Percentiles rank a stretch among this genome's conserved stretches.
phyloP scores from a whole-genome alignment of 2,888 invertebrate species.

The Cepaea hortensis region DNA sequence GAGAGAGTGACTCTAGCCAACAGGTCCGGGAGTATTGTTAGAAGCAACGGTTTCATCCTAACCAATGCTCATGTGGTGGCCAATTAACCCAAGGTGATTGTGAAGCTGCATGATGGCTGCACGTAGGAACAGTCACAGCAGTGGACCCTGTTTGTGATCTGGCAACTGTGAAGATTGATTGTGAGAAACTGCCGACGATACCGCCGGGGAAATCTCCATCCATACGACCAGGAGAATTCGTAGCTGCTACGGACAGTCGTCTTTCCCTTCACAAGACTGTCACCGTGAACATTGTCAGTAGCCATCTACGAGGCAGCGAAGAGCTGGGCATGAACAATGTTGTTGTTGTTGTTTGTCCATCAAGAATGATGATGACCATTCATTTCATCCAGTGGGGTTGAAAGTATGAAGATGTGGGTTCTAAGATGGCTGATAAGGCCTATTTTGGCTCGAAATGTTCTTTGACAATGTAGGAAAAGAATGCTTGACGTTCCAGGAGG shows the following conservation, averaged over 20 bases:
- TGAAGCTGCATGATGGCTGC: constrained; percentile 84
- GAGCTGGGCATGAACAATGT: constrained; percentile 77
- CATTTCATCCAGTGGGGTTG: too few species aligned
- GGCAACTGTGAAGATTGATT: constrained; percentile 87
- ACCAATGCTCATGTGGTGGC: constrained; percentile 96
- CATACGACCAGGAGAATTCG: constrained; percentile 91
- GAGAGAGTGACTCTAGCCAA: constrained; percentile 44
- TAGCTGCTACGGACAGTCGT: constrained; percentile 93
- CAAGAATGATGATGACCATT: too few species aligned
- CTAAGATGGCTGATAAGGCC: too few species aligned
- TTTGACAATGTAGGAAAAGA: too few species aligned
- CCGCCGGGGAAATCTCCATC: constrained; percentile 86
- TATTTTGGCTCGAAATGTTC: too few species aligned
- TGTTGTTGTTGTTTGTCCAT: too few species aligned
- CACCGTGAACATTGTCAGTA: constrained; percentile 92
- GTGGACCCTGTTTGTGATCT: constrained; percentile 90
- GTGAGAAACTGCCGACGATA: constrained; percentile 85
- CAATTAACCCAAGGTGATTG: constrained; percentile 80
- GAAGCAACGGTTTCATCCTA: constrained; percentile 89
- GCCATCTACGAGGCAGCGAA: constrained; percentile 80
- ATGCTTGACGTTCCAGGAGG: too few species aligned
- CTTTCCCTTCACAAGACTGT: constrained; percentile 91
- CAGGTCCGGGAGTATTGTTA: constrained; percentile 94
- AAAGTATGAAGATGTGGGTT: too few species aligned
- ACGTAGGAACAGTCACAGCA: constrained; percentile 88